Conservation (phyloP, 2,113 vertebrate genomes). For the Apaloderma vittatum region DNA sequence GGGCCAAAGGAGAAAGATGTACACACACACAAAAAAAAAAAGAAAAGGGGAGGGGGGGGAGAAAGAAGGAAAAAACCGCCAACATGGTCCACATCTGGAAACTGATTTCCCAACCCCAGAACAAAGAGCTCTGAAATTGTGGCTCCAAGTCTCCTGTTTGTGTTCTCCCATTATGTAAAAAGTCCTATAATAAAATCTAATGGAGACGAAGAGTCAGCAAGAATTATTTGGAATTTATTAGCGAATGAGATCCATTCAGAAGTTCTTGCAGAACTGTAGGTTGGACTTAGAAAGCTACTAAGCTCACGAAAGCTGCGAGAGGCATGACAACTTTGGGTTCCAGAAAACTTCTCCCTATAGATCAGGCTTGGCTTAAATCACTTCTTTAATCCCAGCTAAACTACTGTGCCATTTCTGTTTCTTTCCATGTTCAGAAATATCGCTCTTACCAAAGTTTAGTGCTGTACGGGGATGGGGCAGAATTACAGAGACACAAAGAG, state of each 20-base stretch:
- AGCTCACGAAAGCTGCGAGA: not conserved
- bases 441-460: not conserved
- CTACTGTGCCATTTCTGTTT: not conserved
- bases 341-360: slow-evolving; percentile 15
- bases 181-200: slow-evolving; percentile 53
- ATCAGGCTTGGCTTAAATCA: slow-evolving; percentile 4
- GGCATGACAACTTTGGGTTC: not conserved
- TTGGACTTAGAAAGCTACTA: slow-evolving; percentile 2
- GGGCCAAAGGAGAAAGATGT: slow-evolving; percentile 29
- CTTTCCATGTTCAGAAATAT: slow-evolving; percentile 17
- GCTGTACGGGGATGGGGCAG: not conserved
- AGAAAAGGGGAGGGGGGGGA: not conserved
- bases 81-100: slow-evolving; percentile 73
- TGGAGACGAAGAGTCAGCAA: not conserved
- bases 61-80: not conserved
- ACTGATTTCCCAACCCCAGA: slow-evolving; percentile 67
- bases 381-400: not conserved
- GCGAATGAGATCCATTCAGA: not conserved
- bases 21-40: not conserved
- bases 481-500: not conserved
- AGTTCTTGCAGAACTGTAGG: slow-evolving; percentile 4
- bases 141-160: slow-evolving; percentile 60
- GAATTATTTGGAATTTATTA: slow-evolving; percentile 41
- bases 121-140: slow-evolving; percentile 65
- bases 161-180: slow-evolving; percentile 63